Evolutionary conservation across 2,113 vertebrate genomes (phyloP), one percentile per base, ranked within the genome.

Genomic region (Oryzias celebensis): DNA sequence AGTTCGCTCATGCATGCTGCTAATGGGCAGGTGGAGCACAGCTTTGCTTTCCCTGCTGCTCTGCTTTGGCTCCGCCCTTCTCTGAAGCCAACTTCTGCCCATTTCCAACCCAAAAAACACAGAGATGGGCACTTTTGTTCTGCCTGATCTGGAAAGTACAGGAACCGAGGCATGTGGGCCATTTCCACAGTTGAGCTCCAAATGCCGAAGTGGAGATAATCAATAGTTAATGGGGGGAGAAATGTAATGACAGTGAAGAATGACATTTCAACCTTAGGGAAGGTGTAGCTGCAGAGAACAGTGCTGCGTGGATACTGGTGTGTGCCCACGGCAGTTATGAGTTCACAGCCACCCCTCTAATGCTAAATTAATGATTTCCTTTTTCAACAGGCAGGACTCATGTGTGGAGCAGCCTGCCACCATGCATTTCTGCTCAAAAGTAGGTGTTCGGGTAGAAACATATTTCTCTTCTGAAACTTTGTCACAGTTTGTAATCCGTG

Each of bases 361-460:
- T 90, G 89, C 80, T 79, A 76, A 78, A 87, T 87, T 88, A 88
- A 91, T 87, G 86, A 90, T 88, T 90, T 82, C 74, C 68, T 68
- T 79, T 87, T 75, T 85, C 62, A 72, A 58, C 63, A 75, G 73
- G 50, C 78, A 52, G 50, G 73, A 67, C 13, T n/a, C 18, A 16
- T 58, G 78, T 76, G 22, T 24, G 61, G 45, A 46, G 55, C 53
- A 6, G 18, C 24, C 58, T 68, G 63, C 71, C 58, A 55, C 64
- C 50, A n/a, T 53, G 54, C 54, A 46, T 31, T 68, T 73, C 47
- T 52, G 12, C 47, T 31, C 73, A 62, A 69, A 79, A 51, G 54
- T 59, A 75, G 84, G 75, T 52, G 23, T 43, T 60, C 12, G 20
- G 49, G 74, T 80, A 78, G 53, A 73, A 81, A 41, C 58, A 57